Evolutionary conservation across 2,797 vertebrate genomes (phyloP).

Genomic region (Enteromius viviparus): DNA sequence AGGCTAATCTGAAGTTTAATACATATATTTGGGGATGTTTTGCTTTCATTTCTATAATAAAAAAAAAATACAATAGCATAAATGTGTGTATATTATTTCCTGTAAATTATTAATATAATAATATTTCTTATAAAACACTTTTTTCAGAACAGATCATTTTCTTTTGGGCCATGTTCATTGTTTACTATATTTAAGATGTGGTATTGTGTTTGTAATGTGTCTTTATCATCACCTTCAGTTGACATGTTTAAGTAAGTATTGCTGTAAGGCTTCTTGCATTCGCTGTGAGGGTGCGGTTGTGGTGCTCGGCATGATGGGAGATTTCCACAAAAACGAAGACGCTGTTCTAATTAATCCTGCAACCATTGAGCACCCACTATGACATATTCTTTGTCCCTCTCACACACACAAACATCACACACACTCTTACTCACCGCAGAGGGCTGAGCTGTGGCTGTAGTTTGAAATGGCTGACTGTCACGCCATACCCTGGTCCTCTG

Average conservation of each 20-base stretch:
- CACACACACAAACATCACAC: slow-evolving; percentile 23
- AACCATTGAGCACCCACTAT: slow-evolving; percentile 33
- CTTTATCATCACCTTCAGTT: neutral
- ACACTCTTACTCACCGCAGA: slow-evolving; percentile 26
- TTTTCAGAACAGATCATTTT: neutral
- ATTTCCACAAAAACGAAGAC: slow-evolving; percentile 51
- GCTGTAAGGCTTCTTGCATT: slow-evolving; percentile 22
- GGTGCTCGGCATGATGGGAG: slow-evolving; percentile 63
- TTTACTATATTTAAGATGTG: neutral
- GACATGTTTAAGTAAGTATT: neutral
- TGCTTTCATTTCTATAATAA: neutral
- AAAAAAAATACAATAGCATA: neutral
- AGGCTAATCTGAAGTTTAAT: neutral
- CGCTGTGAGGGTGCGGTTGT: slow-evolving; percentile 66
- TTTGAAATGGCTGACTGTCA: slow-evolving; percentile 45
- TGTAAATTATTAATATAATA: too few relatives aligned
- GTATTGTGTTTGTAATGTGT: neutral
- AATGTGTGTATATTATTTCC: neutral
- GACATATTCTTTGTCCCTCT: slow-evolving; percentile 31
- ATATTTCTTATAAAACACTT: too few relatives aligned
- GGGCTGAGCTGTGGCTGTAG: slow-evolving; percentile 31
- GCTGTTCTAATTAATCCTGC: slow-evolving; percentile 63
- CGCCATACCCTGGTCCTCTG: slow-evolving; percentile 27
- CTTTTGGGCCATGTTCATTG: neutral
- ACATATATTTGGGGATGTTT: neutral